These are phyloP conservation scores for Rhabdophis nuchalis DNA, from an alignment of 2,797 vertebrate species.

Conservation along the genomic window DNA sequence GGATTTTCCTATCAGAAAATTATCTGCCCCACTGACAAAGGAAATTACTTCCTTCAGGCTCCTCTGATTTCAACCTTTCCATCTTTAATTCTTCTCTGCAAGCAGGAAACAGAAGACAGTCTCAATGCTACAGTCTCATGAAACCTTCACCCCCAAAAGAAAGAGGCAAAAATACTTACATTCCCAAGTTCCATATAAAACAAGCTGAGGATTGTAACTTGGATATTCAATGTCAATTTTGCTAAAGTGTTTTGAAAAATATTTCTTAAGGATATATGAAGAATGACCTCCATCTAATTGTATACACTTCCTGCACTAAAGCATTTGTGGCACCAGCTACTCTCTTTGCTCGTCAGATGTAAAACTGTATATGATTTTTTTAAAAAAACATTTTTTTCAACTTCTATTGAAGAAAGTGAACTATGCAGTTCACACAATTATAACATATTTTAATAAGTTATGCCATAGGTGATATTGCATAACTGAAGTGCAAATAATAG, in stretches of 20 bases:
- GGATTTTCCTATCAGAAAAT: not conserved
- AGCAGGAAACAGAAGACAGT: not conserved
- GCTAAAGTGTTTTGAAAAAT: not conserved
- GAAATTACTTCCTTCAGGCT: not conserved
- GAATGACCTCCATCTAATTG: not conserved
- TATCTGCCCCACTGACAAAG: not conserved
- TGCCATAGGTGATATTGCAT: not conserved
- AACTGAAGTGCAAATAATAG: constrained; percentile 21
- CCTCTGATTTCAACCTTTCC: not conserved
- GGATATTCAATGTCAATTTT: not conserved
- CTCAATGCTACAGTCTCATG: not conserved
- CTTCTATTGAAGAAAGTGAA: not conserved
- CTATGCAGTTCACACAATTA: not conserved
- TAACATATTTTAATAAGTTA: not conserved
- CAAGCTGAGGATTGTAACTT: not conserved
- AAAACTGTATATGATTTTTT: not conserved
- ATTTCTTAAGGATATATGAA: not conserved
- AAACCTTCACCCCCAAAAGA: not conserved
- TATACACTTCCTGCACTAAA: not conserved
- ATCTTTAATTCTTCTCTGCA: not conserved
- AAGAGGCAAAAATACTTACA: not conserved
- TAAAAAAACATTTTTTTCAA: not conserved
- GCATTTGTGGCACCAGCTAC: not conserved
- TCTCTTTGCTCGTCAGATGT: not conserved
- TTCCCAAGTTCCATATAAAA: not conserved